Conservation (phyloP, 2,888 invertebrate species). For the Xylota segnis region DNA sequence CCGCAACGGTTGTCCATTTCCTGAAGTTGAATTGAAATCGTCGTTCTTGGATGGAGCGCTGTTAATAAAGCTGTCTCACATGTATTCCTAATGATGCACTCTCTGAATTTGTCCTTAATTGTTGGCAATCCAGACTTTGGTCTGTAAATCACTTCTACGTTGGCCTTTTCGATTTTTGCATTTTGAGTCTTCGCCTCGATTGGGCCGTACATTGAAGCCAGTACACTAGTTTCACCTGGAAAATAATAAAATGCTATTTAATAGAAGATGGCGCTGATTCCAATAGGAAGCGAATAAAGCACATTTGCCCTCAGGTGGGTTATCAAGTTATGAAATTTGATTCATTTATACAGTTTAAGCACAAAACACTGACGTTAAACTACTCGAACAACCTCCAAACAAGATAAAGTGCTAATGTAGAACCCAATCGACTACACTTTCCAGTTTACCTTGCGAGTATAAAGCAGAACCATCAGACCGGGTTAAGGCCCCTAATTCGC, state of each 20-base stretch:
- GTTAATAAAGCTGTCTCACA: conserved; percentile 90
- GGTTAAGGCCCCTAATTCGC: conserved; percentile 90
- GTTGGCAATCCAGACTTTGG: conserved; percentile 91
- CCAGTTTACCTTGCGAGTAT: conserved; percentile 89
- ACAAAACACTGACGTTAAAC: background rate
- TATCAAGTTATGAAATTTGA: too few relatives aligned
- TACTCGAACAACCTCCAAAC: background rate
- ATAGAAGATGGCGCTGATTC: background rate
- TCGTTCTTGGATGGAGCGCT: conserved; percentile 91
- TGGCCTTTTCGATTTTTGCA: conserved; percentile 90
- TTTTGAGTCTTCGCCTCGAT: conserved; percentile 91
- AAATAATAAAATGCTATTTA: conserved; percentile 79
- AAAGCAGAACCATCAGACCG: conserved; percentile 92
- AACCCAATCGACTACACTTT: background rate
- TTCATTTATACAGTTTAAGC: background rate
- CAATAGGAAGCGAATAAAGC: background rate
- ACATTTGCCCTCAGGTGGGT: too few relatives aligned
- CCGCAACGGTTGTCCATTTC: conserved; percentile 94
- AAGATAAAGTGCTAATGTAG: background rate
- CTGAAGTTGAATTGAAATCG: conserved; percentile 92
- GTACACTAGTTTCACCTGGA: conserved; percentile 90
- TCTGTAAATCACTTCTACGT: conserved; percentile 90
- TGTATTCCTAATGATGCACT: conserved; percentile 90
- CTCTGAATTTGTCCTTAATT: conserved; percentile 89
- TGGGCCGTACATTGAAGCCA: conserved; percentile 93